Evolutionary conservation across 1,140 invertebrate species (phyloP), one percentile per base, ranked within the genome.

Genomic region (Drosophila triauraria): DNA sequence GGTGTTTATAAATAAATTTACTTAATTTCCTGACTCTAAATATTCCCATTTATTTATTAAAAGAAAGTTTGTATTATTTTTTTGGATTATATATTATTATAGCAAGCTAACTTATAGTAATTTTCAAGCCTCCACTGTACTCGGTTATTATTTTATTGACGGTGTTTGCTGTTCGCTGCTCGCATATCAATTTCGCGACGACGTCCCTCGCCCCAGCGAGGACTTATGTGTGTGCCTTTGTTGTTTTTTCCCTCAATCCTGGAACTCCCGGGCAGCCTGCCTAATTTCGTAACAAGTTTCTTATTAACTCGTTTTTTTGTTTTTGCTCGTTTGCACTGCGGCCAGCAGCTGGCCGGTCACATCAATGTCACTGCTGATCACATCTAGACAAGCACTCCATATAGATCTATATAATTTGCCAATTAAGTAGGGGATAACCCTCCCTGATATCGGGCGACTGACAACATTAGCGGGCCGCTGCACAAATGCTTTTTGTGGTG

Each of bases 201-300:
- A 76, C 44, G 70, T 46, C 59, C 38, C 35, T 42, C 17, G 32
- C 32, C 47, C 50, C 42, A 46, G 15, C 65, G 64, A 80, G 80
- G 83, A 87, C 85, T 86, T 86, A 80, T 87, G 82, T 81, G 67
- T 77, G 72, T 82, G 69, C 54, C 54, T 62, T 67, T 60, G 42
- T n/a, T 65, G 79, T 72, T 44, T 71, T 82, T 71, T 75, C 56
- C 46, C 35, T 12, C 47, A 44, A 50, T 57, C n/a, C 40, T n/a
- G 38, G 4, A 27, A n/a, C 13, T 25, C 32, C 61, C 35, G 38
- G 35, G 27, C 42, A 38, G 30, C 43, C 58, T 81, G 78, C 75
- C 85, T 90, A 88, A 88, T 85, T 90, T 88, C 78, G 69, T 88
- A 88, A 88, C 85, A 90, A 88, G 85, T 88, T 88, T 79, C 85